Evolutionary conservation across 1,140 invertebrate genomes (phyloP), one percentile per base, ranked within the genome.

Genomic region (Neodiprion fabricii): DNA sequence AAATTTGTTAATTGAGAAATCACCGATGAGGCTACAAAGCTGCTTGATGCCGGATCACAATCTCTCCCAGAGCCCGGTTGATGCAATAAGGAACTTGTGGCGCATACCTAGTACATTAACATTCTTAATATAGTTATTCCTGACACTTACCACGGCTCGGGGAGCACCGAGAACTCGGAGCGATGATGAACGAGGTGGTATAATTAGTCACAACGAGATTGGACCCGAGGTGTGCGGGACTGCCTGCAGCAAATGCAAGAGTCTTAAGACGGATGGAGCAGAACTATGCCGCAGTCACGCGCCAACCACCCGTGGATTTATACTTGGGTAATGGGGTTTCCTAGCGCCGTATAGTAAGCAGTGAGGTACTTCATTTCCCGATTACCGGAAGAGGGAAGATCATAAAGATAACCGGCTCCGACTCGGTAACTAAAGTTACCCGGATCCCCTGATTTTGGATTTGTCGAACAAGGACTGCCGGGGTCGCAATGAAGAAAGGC

Each of bases 201-300:
- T 77, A 78, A 78, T 78, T 78, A 78, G 76, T 78, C 76, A 77
- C 50, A 77, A 65, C 68, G 72, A 77, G 67, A 77, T 72, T 72
- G 70, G 77, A 68, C 77, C 69, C 71, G 72, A 75, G 72, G 65
- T 72, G 67, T 69, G 67, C 10, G 23, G 5, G 14, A 11, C 40
- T 11, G 17, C 11, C 11, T 11, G 67, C 40, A 17, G 14, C 11
- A 71, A 71, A 49, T 71, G 70, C 70, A 71, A 71, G 21, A 71
- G n/a, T 71, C 69, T 65, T 69, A 79, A 78, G 80, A 81, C 67
- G 74, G 78, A 79, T 81, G 74, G 70, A 75, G 71, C 67, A 65
- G 71, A 79, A 81, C 75, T 81, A 81, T 81, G 78, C 78, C 74
- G 75, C 72, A 79, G 77, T 78, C 76, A 75, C 72, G 75, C 75